Evolutionary conservation across 2,888 invertebrate genomes (phyloP), one percentile per base, ranked within the genome.

Genomic region (Patella ulyssiponensis): DNA sequence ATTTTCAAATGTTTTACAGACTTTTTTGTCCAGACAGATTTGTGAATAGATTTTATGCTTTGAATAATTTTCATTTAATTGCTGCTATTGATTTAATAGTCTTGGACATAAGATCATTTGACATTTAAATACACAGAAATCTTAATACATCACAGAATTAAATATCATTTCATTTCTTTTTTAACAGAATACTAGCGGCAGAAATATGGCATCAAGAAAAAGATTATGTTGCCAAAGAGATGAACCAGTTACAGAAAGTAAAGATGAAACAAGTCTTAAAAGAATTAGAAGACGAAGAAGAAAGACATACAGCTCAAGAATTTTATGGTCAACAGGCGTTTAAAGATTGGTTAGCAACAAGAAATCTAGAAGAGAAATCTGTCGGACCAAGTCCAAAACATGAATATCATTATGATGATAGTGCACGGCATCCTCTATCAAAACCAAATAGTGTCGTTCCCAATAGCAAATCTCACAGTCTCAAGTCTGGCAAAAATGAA

Each of bases 121-220:
- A 44, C 44, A 44, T 44, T 44, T 1, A 44, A 44, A 44, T 44
- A 9, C 44, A 9, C 44, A 44, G 9, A 44, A 44, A 44, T 44
- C 44, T 44, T 44, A 44, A 44, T 44, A 9, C 44, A 44, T 44
- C 44, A 44, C 9, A 44, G 9, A 44, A 44, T 44, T 44, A 44
- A 44, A 44, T 44, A 44, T 44, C 44, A 9, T 44, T 44, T 44
- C 7, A 44, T 44, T 44, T 9, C 44, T 44, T 44, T 44, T 44
- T 44, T 9, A 44, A 44, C 7, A 91, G 91, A 81, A 88, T 91
- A 20, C 84, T 92, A 33, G 90, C 90, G 71, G 88, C 90, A 17
- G 90, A 90, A 79, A 86, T 88, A 82, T 92, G 92, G 92, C 90
- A 91, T 80, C 87, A 90, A 78, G 88, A 91, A 52, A 92, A 92